Conservation (phyloP, 2,888 invertebrate species). For the Troglohyphantes excavatus region DNA sequence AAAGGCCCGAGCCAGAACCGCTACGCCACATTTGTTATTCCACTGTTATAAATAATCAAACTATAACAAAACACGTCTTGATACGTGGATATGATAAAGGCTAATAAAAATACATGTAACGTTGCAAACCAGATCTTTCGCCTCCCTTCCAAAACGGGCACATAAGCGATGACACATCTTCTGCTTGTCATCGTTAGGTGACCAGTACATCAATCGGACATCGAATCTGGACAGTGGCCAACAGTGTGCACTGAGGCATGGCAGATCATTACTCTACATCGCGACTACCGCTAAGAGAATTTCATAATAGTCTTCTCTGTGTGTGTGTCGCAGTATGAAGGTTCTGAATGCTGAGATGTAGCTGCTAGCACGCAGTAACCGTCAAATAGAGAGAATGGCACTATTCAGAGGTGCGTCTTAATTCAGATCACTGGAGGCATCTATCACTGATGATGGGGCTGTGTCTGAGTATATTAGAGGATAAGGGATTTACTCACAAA, state of each 20-base stretch:
- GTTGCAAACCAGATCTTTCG: too few relatives aligned
- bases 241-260: conserved; percentile 16
- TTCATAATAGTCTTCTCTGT: conserved; percentile 1
- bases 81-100: too few relatives aligned
- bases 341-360: conserved; percentile 4
- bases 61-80: too few relatives aligned
- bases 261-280: conserved; percentile 48
- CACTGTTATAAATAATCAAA: too few relatives aligned
- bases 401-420: conserved; percentile 14
- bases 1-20: too few relatives aligned
- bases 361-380: not conserved
- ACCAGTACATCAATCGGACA: conserved; percentile 34
- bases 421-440: conserved; percentile 39
- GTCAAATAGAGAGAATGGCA: not conserved
- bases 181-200: conserved; percentile 31
- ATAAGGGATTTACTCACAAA: conserved; percentile 1
- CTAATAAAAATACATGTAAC: too few relatives aligned
- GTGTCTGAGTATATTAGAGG: not conserved
- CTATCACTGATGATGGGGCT: conserved; percentile 12
- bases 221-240: conserved; percentile 48
- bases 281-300: conserved; percentile 21
- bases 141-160: not conserved
- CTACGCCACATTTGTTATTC: too few relatives aligned
- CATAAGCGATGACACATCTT: not conserved
- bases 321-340: not conserved